A percentile compares a stretch with the other conserved stretches of the same genome.
phyloP scores from a whole-genome alignment of 1,140 invertebrate genomes.

The Copidosoma floridanum region DNA sequence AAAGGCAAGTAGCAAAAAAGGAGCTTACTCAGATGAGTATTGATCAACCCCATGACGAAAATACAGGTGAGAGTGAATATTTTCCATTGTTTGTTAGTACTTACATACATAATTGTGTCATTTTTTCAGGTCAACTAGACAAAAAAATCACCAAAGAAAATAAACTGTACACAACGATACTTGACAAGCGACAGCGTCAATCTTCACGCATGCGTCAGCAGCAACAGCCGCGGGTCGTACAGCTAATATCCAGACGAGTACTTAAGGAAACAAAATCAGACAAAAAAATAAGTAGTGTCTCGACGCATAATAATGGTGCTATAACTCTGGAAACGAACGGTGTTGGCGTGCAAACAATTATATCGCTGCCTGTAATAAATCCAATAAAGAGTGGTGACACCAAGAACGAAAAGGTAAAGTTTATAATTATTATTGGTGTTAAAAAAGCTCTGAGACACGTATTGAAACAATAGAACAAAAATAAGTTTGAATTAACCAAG shows the following conservation, averaged over 20 bases:
- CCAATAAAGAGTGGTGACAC: slow-evolving; percentile 32
- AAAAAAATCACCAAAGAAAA: slow-evolving; percentile 49
- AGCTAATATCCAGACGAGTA: slow-evolving; percentile 38
- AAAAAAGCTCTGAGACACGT: too few relatives aligned
- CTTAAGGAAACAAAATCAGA: slow-evolving; percentile 52
- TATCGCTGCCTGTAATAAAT: slow-evolving; percentile 41
- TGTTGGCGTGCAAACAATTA: slow-evolving; percentile 40
- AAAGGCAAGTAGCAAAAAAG: slow-evolving; percentile 22
- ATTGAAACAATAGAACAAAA: not conserved
- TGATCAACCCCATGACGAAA: not conserved
- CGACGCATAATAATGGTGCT: not conserved
- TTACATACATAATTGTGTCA: not conserved
- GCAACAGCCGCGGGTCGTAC: slow-evolving; percentile 8
- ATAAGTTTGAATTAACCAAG: too few relatives aligned
- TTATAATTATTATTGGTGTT: not conserved
- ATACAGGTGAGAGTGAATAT: too few relatives aligned
- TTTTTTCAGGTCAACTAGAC: slow-evolving; percentile 30
- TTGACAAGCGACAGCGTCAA: not conserved
- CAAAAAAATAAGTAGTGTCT: slow-evolving; percentile 36
- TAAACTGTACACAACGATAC: slow-evolving; percentile 28
- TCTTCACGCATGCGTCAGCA: slow-evolving; percentile 8
- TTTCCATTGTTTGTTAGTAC: too few relatives aligned
- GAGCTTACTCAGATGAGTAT: slow-evolving; percentile 11
- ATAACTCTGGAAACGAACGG: slow-evolving; percentile 4
- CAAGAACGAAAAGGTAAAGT: slow-evolving; percentile 36